phyloP scores from a whole-genome alignment of 2,888 invertebrate species.

The Sarcophaga caerulescens region DNA sequence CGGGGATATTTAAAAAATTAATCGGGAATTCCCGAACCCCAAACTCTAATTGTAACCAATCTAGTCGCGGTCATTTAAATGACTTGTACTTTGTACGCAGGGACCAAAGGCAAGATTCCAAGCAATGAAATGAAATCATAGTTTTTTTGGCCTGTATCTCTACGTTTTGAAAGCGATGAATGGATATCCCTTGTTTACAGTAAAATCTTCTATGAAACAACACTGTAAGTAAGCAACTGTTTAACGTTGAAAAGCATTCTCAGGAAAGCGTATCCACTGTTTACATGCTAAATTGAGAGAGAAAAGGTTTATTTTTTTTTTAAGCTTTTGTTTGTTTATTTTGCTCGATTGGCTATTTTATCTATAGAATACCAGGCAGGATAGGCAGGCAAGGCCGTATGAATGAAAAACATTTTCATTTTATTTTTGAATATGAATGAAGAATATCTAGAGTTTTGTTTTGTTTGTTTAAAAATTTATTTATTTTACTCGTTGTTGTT shows the following conservation, averaged over 20 bases:
- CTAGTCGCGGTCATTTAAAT: no score
- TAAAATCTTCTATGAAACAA: no score
- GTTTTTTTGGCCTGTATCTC: no score
- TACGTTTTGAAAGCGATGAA: no score
- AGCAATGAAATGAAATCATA: no score
- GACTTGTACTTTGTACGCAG: no score
- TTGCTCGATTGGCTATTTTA: neutral
- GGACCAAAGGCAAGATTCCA: no score
- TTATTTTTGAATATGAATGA: neutral
- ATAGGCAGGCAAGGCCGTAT: no score
- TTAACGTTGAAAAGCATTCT: neutral
- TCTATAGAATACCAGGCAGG: neutral
- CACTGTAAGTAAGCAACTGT: neutral
- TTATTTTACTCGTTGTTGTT: neutral
- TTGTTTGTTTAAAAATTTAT: conserved; percentile 24
- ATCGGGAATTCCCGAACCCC: no score
- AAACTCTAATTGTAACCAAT: no score
- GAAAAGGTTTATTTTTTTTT: neutral
- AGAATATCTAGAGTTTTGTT: conserved; percentile 10
- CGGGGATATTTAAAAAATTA: no score
- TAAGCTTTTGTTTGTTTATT: neutral
- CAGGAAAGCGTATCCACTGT: neutral
- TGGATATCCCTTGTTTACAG: no score
- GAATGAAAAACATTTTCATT: neutral
- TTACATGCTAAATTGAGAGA: neutral